Evolutionary conservation across 2,797 vertebrate species (phyloP), one percentile per base, ranked within the genome.

Genomic region (Danio albolineatus): DNA sequence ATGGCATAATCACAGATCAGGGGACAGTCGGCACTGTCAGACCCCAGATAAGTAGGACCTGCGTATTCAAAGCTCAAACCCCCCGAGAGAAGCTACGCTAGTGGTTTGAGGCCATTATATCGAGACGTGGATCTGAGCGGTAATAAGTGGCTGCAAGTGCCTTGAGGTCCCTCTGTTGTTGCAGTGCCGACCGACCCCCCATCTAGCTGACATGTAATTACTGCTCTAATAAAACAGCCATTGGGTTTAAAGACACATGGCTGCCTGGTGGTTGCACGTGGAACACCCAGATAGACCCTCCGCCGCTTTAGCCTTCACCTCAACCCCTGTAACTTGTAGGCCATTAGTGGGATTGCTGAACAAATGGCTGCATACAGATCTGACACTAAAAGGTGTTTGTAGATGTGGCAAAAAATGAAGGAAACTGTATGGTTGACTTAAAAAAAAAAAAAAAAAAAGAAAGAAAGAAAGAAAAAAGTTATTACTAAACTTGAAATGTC

Each of bases 181-280:
- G 66, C 73, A 59, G 53, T 38, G 46, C 76, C 48, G 76, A 77
- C 80, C 74, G 71, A 61, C 82, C 78, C 78, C 75, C 86, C 84
- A 82, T 59, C 73, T 65, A 61, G 81, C 78, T 70, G 82, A 83
- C 9, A 44, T 84, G 84, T 91, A 90, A 92, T 93, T 91, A 91
- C 87, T 85, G 61, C 76, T 78, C 88, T 85, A 88, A 89, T 91
- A 89, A 91, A 92, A 87, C 83, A 83, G 88, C 82, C 81, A 56
- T 78, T 80, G 77, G 77, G 28, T 73, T 82, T 80, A 65, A 69
- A 69, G 69, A 70, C 77, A 62, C 70, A 67, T 62, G 64, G 70
- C 60, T 10, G 69, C 59, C 51, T 72, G 61, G 28, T 51, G 72
- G 28, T 16, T 62, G 82, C 65, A 76, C 13, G 36, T 83, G 80